Conservation (phyloP, 1,140 invertebrate genomes). For the Subanguina moxae region DNA sequence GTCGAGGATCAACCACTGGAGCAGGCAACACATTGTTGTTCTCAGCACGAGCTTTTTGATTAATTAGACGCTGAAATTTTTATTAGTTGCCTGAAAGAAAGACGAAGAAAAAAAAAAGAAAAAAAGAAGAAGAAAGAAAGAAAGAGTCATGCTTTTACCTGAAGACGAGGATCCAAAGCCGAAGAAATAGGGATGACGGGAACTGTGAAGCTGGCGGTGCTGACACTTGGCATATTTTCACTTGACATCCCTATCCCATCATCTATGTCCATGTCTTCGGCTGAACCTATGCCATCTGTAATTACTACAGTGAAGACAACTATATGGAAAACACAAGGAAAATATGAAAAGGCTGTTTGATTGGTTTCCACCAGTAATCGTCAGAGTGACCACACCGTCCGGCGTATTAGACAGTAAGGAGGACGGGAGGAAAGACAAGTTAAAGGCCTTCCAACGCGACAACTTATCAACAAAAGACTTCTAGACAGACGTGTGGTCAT, state of each 20-base stretch:
- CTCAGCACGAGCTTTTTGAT: neutral
- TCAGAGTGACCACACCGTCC: too few relatives aligned
- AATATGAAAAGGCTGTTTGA: too few relatives aligned
- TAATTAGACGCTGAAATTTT: neutral
- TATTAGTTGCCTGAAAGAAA: neutral
- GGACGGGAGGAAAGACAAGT: too few relatives aligned
- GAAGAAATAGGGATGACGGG: conserved; percentile 26
- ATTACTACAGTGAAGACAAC: too few relatives aligned
- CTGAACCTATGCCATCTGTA: neutral
- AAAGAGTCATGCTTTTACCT: conserved; percentile 9
- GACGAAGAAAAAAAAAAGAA: neutral
- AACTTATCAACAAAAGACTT: too few relatives aligned
- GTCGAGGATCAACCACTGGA: conserved; percentile 15
- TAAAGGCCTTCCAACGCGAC: too few relatives aligned
- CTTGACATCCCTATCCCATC: too few relatives aligned
- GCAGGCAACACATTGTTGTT: neutral
- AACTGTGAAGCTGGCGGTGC: conserved; percentile 31
- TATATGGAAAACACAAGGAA: too few relatives aligned
- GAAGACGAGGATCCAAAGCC: conserved; percentile 31
- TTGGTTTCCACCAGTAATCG: too few relatives aligned
- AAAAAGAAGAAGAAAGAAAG: neutral
- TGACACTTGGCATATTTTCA: conserved; percentile 27
- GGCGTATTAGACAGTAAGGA: too few relatives aligned
- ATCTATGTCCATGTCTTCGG: conserved; percentile 52
- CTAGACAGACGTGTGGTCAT: too few relatives aligned